Evolutionary conservation across 2,888 invertebrate species (phyloP).

Genomic region (Neocrepidodera transversa): DNA sequence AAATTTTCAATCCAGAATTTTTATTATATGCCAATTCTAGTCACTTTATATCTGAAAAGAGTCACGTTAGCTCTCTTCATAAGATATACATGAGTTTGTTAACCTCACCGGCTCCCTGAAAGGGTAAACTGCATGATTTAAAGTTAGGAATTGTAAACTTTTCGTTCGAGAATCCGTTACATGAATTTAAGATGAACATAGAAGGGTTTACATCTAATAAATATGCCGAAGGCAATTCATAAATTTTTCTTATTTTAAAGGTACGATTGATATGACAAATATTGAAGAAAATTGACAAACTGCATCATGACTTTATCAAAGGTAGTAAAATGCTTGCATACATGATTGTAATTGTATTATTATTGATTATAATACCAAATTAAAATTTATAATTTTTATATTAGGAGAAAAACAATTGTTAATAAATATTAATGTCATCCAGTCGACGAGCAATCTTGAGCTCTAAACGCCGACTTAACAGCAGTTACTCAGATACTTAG

Average conservation of each 20-base stretch:
- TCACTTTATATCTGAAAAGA: constrained; percentile 17
- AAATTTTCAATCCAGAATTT: too few relatives aligned
- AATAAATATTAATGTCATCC: too few relatives aligned
- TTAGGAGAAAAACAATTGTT: too few relatives aligned
- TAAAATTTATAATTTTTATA: too few relatives aligned
- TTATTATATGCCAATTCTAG: constrained; percentile 1
- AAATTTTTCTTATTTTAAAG: constrained; percentile 12
- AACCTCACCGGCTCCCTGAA: constrained; percentile 18
- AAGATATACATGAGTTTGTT: constrained; percentile 29
- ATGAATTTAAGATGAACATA: constrained; percentile 22
- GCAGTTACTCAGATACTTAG: too few relatives aligned
- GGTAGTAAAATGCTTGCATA: too few relatives aligned
- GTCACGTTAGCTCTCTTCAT: constrained; percentile 21
- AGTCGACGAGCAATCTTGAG: too few relatives aligned
- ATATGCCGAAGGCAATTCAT: constrained; percentile 13
- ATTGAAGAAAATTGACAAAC: too few relatives aligned
- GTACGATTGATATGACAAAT: not conserved
- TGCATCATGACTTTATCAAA: too few relatives aligned
- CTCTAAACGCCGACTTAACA: too few relatives aligned
- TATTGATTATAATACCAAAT: too few relatives aligned
- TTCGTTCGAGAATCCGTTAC: constrained; percentile 27
- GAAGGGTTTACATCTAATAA: constrained; percentile 22
- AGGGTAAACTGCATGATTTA: constrained; percentile 29
- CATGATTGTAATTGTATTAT: too few relatives aligned
- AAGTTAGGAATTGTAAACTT: constrained; percentile 26